Evolutionary conservation across 2,113 vertebrate genomes (phyloP), one percentile per base, ranked within the genome.

Genomic region (Otis tarda): DNA sequence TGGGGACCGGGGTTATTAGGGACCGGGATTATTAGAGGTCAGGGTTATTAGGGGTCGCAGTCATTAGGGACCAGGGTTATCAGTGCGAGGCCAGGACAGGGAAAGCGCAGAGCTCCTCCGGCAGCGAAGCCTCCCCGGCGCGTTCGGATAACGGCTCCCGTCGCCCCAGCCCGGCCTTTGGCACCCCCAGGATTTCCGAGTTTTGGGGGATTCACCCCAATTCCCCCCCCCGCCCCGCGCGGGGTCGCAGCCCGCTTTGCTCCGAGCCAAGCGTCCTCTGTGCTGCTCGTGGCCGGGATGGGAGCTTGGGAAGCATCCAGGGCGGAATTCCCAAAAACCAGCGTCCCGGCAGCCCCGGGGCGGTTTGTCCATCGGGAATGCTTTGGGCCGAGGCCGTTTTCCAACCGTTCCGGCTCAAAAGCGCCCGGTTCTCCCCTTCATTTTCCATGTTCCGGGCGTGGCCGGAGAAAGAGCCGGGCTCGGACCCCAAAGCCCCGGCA

Each of bases 131-230:
- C 35, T 57, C 76, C 35, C 41, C 14, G 0, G 10, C 2, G 2
- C 5, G 8, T 39, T 64, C 0, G 1, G 49, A 18, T 14, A 24
- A 71, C 4, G 3, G 21, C n/a, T 50, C 2, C 0, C 7, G 13
- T 43, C 6, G 0, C 43, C 33, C 35, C 30, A 14, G 4, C 2
- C 35, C 4, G 1, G n/a, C 10, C 10, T 83, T 15, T 27, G 21
- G 17, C n/a, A 43, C 14, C 27, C 43, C 27, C 18, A 6, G 37
- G 37, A n/a, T 8, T 45, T 19, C 28, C 7, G 19, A 12, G 1
- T 17, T 87, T 69, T 57, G 30, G 9, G 56, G n/a, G 31, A 9
- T 68, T 61, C 31, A 33, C 35, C 49, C 76, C n/a, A 41, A 3
- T 55, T 23, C 13, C 15, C 43, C 7, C 18, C 24, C 25, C 28